Conservation (phyloP, 2,797 vertebrate genomes). For the Anguilla pacifica region DNA sequence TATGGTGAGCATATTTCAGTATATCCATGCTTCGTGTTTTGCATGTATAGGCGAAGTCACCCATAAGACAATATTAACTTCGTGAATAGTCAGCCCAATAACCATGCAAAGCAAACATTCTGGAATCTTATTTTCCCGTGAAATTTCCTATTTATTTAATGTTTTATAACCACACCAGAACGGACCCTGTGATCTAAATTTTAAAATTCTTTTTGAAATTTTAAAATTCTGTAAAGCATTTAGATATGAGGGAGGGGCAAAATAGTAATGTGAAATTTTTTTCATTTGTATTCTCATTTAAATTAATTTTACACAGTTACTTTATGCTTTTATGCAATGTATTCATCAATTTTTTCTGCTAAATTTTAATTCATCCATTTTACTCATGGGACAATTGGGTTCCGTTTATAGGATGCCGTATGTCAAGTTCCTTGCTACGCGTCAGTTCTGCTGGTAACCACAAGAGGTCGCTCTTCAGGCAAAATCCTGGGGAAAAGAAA, state of each 20-base stretch:
- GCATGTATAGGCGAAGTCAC: background rate
- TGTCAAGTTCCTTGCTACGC: background rate
- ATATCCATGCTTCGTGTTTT: background rate
- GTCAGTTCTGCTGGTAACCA: conserved; percentile 69
- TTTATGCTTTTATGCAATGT: background rate
- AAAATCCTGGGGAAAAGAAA: conserved; percentile 29
- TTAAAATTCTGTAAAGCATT: background rate
- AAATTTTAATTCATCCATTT: background rate
- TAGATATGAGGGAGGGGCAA: background rate
- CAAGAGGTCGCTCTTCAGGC: conserved; percentile 84
- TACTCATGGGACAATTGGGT: background rate
- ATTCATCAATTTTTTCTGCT: background rate
- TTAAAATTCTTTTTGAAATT: background rate
- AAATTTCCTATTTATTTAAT: conserved; percentile 32
- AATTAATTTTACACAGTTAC: background rate
- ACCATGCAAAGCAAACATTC: conserved; percentile 18
- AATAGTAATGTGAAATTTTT: background rate
- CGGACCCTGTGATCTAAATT: background rate
- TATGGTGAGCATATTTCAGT: background rate
- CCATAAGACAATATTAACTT: background rate
- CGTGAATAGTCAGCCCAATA: background rate
- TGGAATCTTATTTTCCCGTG: conserved; percentile 36
- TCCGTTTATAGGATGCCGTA: background rate
- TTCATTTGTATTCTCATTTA: background rate
- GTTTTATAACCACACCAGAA: background rate